Evolutionary conservation across 2,113 vertebrate genomes (phyloP), one percentile per base, ranked within the genome.

Genomic region (Mohoua ochrocephala): DNA sequence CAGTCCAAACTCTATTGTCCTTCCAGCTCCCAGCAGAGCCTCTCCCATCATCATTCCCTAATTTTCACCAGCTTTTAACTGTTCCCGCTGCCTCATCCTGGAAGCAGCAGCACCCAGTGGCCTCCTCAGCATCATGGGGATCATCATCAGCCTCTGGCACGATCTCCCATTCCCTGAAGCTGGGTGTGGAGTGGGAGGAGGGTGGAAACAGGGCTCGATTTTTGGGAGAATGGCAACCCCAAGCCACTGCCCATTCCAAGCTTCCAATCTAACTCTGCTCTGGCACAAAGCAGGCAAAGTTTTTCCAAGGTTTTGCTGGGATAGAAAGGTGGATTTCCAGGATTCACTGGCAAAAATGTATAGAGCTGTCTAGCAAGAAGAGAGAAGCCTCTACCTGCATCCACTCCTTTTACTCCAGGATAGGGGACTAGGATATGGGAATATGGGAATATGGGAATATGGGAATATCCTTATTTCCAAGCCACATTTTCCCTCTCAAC

Each of bases 81-180:
- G 23, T 21, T 92, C n/a, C 49, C 68, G 9, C 64, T 71, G 71
- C n/a, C 53, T 69, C 37, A 77, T 8, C 16, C 35, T 81, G 50
- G 39, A 30, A 80, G 39, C 33, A 74, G 50, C 28, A 63, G 50
- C 60, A 24, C 42, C 4, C 5, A 41, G 26, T 15, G 42, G 37
- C 53, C 67, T 53, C 26, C 70, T 70, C 63, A 45, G 1, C 31
- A 15, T 14, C 17, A 5, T 1, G 4, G 19, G 28, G 44, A 7
- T 35, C 7, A 10, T 41, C 49, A 6, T 8, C 64, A 54, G 54
- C 18, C 1, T 2, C 41, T 31, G 65, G 26, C 2, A 3, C 2
- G 3, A 63, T 35, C 23, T 22, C 12, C 33, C 35, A 15, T 57
- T 53, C n/a, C 50, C 65, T 60, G 79, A n/a, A 71, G 20, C 23